Percentiles rank a stretch among this genome's conserved stretches.
phyloP scores from a whole-genome alignment of 2,888 invertebrate genomes.

The Melanotus villosus region DNA sequence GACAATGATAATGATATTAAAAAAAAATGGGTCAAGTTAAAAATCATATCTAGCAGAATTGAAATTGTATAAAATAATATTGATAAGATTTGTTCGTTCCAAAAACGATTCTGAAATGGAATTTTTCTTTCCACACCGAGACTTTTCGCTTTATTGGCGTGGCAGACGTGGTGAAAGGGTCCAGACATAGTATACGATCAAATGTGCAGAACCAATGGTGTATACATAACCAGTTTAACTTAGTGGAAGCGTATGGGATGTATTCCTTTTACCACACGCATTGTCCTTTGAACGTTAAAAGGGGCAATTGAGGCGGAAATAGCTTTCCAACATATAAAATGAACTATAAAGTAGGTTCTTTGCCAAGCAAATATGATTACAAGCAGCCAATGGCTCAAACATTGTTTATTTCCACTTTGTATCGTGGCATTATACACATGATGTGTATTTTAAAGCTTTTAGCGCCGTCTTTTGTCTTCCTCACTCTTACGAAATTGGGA shows the following conservation, averaged over 20 bases:
- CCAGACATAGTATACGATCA: slow-evolving; percentile 46
- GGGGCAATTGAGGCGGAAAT: slow-evolving; percentile 65
- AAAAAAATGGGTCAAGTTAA: no score
- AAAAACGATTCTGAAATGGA: neutral
- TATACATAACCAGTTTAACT: slow-evolving; percentile 63
- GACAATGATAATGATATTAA: no score
- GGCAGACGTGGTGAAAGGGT: slow-evolving; percentile 32
- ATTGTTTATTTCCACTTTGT: slow-evolving; percentile 60
- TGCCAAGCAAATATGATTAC: slow-evolving; percentile 65
- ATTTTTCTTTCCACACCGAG: neutral
- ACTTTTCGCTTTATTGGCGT: slow-evolving; percentile 25
- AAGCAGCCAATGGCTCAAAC: slow-evolving; percentile 63
- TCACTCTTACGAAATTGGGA: slow-evolving; percentile 27
- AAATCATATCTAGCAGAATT: no score
- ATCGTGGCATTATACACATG: slow-evolving; percentile 43
- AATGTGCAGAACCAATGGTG: slow-evolving; percentile 61
- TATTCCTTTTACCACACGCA: slow-evolving; percentile 66
- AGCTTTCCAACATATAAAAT: slow-evolving; percentile 63
- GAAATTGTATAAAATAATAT: neutral
- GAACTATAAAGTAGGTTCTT: slow-evolving; percentile 65
- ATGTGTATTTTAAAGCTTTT: slow-evolving; percentile 45
- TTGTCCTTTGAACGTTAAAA: slow-evolving; percentile 66
- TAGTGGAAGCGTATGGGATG: slow-evolving; percentile 64
- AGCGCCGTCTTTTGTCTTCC: slow-evolving; percentile 22
- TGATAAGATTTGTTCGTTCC: neutral